Base-by-base conservation (phyloP, 1,140 invertebrate species). In the Leucophenga varia region DNA sequence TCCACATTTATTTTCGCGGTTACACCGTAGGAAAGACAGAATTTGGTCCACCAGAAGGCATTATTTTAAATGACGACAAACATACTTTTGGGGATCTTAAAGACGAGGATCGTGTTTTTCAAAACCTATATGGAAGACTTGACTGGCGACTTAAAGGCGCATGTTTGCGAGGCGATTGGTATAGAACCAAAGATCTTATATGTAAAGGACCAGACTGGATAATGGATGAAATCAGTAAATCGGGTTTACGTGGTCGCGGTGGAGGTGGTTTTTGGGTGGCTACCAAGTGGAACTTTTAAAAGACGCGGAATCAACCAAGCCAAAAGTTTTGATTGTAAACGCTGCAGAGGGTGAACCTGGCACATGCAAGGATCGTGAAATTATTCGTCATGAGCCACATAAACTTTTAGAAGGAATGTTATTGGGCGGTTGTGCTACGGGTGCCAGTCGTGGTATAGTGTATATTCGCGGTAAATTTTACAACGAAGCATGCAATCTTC, bases 271-370 rank as follows among this genome's bases (percentile, higher is more conserved):
- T 97, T 69, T 97, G 95, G 5, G 87, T 91, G 28, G 96, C 94
- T 19, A 93, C 95, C 88, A 99, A 99, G 78, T 99, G 96, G 95
- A 93, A 93, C 21, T 98, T 97, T 73, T 97, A 99, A 92, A 93
- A 95, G 64, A 98, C 97, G 74, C 95, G 14, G 3, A 30, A 30
- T 2, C 5, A 0, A 25, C 21, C 10, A 18, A 95, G 1, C 93
- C 97, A 80, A 97, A 97, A 70, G 96, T 98, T 77, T 77, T 99
- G 16, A 94, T 98, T 3, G 88, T 98, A 0, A 99, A 99, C 79
- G 97, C 93, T 52, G 96, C 98, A 74, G 97, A 99, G 79, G 61
- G 96, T 20, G 97, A 99, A 74, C 97, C 97, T 21, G 97, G 97
- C 2, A 99, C 97, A 0, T 99, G 97, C 75, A 99, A 99, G 76